phyloP scores from a whole-genome alignment of 1,140 invertebrate genomes.

The Drosophila albomicans region DNA sequence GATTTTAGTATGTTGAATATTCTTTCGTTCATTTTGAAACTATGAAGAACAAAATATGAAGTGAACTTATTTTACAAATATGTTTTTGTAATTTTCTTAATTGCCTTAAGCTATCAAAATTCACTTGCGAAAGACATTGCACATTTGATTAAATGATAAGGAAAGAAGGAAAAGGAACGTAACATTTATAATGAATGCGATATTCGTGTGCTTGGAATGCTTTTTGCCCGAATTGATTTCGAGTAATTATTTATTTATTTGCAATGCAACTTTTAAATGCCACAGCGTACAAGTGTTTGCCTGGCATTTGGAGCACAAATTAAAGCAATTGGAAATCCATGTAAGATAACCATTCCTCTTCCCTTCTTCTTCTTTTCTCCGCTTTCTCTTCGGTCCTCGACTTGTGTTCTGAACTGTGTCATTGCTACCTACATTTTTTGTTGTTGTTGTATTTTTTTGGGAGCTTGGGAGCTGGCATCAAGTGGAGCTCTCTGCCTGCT shows the following conservation, averaged over 20 bases:
- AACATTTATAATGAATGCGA: not conserved
- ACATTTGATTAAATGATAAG: no score
- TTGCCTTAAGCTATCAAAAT: no score
- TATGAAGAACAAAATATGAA: no score
- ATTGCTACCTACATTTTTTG: not conserved
- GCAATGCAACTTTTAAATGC: not conserved
- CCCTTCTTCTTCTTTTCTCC: no score
- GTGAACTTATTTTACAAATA: no score
- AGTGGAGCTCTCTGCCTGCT: not conserved
- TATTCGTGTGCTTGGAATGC: not conserved
- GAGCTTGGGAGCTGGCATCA: slow-evolving; percentile 9
- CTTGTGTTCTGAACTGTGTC: slow-evolving; percentile 17
- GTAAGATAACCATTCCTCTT: not conserved
- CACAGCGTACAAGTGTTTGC: not conserved
- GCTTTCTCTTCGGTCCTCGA: no score
- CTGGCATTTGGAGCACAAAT: slow-evolving; percentile 14
- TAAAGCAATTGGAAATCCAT: slow-evolving; percentile 31
- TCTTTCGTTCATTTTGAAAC: no score
- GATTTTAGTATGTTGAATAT: no score
- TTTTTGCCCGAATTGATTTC: not conserved
- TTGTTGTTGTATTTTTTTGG: not conserved
- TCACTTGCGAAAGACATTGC: no score
- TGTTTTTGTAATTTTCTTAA: no score
- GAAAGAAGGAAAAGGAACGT: no score
- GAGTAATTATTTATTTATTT: not conserved